Evolutionary conservation across 1,140 invertebrate species (phyloP).

Genomic region (Micrasema longulum): DNA sequence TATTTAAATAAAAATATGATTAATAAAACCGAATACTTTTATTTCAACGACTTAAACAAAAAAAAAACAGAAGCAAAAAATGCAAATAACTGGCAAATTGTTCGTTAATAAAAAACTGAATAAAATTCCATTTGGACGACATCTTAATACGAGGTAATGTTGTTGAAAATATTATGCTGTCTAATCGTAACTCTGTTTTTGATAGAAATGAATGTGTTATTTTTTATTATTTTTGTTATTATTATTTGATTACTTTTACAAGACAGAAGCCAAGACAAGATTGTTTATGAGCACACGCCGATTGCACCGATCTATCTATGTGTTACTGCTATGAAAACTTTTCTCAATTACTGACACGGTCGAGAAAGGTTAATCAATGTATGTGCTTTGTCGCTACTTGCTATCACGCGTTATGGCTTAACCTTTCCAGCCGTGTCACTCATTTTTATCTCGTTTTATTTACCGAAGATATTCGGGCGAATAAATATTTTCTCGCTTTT

Average conservation of each 20-base stretch:
- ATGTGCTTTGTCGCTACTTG: constrained; percentile 6
- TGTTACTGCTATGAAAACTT: constrained; percentile 1
- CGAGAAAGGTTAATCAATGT: neutral
- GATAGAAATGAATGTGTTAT: constrained; percentile 53
- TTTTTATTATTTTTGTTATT: constrained; percentile 49
- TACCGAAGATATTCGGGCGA: too few species aligned
- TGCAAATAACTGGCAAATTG: neutral
- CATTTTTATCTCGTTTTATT: too few species aligned
- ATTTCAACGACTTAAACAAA: constrained; percentile 33
- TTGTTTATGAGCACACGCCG: constrained; percentile 51
- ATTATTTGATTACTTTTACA: constrained; percentile 46
- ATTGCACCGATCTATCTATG: constrained; percentile 50
- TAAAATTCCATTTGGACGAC: constrained; percentile 46
- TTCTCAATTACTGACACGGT: constrained; percentile 6
- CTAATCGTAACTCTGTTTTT: constrained; percentile 55
- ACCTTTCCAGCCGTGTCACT: neutral
- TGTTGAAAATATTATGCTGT: constrained; percentile 53
- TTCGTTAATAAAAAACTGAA: constrained; percentile 3
- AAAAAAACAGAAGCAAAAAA: constrained; percentile 33
- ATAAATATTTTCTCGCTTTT: too few species aligned
- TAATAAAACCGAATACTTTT: constrained; percentile 27
- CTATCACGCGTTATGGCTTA: constrained; percentile 13
- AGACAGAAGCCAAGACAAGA: constrained; percentile 55
- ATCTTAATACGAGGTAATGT: constrained; percentile 51
- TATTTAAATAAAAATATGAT: constrained; percentile 46